Evolutionary conservation across 1,140 invertebrate genomes (phyloP).

Genomic region (Drosophila bocki): DNA sequence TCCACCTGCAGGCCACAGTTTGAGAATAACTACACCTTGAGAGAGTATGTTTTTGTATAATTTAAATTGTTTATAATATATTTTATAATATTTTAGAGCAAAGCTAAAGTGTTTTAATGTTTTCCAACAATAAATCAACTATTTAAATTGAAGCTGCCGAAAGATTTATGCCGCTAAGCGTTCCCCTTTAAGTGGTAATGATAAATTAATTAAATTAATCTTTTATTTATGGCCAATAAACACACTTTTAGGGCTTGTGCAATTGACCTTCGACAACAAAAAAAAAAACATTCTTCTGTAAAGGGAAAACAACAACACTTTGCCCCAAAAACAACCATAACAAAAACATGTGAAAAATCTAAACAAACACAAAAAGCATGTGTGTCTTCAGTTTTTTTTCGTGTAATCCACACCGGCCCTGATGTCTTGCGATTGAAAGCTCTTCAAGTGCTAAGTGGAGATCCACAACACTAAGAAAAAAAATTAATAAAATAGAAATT

Average conservation of each 20-base stretch:
- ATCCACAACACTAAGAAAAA: conserved; percentile 27
- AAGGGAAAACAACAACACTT: conserved; percentile 35
- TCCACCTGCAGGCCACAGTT: conserved; percentile 10
- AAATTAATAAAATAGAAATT: too few relatives aligned
- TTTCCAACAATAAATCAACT: not conserved
- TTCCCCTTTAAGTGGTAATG: conserved; percentile 19
- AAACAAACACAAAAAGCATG: conserved; percentile 51
- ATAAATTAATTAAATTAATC: conserved; percentile 38
- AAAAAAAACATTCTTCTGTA: conserved; percentile 43
- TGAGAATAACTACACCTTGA: not conserved
- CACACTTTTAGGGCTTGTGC: conserved; percentile 24
- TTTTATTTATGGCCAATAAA: conserved; percentile 32
- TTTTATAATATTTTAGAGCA: not conserved
- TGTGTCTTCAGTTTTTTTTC: conserved; percentile 25
- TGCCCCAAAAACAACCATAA: conserved; percentile 51
- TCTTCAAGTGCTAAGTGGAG: conserved; percentile 65
- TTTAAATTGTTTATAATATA: not conserved
- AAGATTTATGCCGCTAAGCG: conserved; percentile 6
- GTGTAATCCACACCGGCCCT: conserved; percentile 63
- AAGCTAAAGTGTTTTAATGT: not conserved
- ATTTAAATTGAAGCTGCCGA: not conserved
- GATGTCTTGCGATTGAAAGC: conserved; percentile 39
- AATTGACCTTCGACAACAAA: conserved; percentile 58
- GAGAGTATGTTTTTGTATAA: not conserved
- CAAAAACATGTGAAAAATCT: conserved; percentile 68